Evolutionary conservation across 2,888 invertebrate genomes (phyloP).

Genomic region (Heteropelma amictum): DNA sequence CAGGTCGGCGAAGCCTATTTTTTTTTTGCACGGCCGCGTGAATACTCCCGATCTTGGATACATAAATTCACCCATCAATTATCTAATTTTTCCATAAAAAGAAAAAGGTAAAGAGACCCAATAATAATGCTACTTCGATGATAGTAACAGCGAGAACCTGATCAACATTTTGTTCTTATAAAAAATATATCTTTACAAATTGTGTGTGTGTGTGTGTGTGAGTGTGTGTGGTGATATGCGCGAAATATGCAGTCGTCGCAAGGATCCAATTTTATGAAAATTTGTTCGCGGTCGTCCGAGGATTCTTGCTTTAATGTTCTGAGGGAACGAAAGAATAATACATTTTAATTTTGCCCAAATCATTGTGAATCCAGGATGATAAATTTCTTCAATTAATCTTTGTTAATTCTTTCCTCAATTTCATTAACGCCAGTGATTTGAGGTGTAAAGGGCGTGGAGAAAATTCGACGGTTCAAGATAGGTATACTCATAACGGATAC

Average conservation of each 20-base stretch:
- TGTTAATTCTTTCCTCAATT: conserved; percentile 29
- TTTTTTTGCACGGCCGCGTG: conserved; percentile 18
- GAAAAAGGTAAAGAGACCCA: conserved; percentile 9
- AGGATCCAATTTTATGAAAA: conserved; percentile 1
- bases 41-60: conserved; percentile 23
- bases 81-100: conserved; percentile 17
- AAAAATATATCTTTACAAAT: conserved; percentile 47
- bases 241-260: background rate
- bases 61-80: conserved; percentile 30
- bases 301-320: conserved; percentile 6
- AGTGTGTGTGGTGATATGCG: too few relatives aligned
- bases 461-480: conserved; percentile 35
- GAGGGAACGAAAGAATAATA: conserved; percentile 7
- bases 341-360: conserved; percentile 10
- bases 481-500: conserved; percentile 28
- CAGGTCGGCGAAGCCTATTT: too few relatives aligned
- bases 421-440: conserved; percentile 45
- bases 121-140: conserved; percentile 17
- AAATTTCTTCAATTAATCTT: background rate
- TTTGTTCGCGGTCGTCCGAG: background rate
- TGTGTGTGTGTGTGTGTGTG: background rate
- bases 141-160: conserved; percentile 8
- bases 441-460: conserved; percentile 14
- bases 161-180: conserved; percentile 19
- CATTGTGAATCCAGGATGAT: background rate